Evolutionary conservation across 2,113 vertebrate genomes (phyloP).

Genomic region (Cacatua alba): DNA sequence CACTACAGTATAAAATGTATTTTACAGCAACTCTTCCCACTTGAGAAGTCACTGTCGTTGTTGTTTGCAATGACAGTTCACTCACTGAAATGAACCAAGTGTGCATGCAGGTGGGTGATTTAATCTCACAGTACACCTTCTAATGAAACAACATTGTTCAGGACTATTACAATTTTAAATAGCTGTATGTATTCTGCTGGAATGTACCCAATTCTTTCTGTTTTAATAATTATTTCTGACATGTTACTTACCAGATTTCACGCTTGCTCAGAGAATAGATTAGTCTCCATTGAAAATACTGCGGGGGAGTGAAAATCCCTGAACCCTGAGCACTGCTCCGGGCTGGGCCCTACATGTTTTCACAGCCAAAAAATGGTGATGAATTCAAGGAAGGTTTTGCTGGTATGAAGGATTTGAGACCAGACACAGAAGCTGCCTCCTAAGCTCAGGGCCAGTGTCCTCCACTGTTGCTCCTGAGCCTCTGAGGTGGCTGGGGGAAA

Average conservation of each 20-base stretch:
- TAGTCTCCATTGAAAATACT: constrained; percentile 49
- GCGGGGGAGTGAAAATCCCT: background rate
- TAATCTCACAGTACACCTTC: background rate
- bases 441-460: background rate
- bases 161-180: constrained; percentile 21
- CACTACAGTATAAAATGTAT: background rate
- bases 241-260: constrained; percentile 41
- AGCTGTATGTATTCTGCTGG: constrained; percentile 27
- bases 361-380: background rate
- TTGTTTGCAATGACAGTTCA: background rate
- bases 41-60: background rate
- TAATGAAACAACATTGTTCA: background rate
- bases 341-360: background rate
- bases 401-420: background rate
- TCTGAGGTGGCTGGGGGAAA: background rate
- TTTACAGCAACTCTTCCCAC: background rate
- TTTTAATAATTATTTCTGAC: constrained; percentile 59
- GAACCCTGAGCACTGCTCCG: background rate
- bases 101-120: background rate
- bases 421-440: background rate
- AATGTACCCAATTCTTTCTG: background rate
- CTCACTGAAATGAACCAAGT: background rate
- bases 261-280: constrained; percentile 33
- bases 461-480: background rate
- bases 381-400: background rate